Evolutionary conservation across 2,797 vertebrate genomes (phyloP).

Genomic region (Hippocampus kuda): DNA sequence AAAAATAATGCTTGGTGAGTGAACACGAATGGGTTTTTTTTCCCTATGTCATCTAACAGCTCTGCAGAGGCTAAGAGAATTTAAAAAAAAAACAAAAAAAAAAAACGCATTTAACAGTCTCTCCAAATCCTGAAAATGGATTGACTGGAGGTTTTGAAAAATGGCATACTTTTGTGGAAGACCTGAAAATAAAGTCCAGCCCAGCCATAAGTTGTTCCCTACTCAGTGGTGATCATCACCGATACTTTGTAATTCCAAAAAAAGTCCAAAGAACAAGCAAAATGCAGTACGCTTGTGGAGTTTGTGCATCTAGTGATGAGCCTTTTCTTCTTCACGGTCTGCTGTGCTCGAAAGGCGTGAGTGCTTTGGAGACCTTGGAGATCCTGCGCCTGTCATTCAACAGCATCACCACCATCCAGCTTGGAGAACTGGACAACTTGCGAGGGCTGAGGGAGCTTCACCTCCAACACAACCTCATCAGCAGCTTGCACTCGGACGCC

Average conservation of each 20-base stretch:
- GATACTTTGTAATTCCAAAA: background rate
- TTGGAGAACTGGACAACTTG: conserved; percentile 64
- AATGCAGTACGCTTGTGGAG: background rate
- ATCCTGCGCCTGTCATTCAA: conserved; percentile 75
- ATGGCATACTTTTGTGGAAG: too few species aligned
- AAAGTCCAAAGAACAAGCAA: background rate
- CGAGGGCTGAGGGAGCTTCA: conserved; percentile 66
- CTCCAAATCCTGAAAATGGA: too few species aligned
- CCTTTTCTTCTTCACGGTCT: conserved; percentile 2
- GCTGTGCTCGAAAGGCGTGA: conserved; percentile 45
- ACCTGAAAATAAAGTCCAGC: too few species aligned
- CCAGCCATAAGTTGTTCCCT: background rate
- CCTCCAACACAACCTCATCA: conserved; percentile 75
- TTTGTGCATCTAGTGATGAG: background rate
- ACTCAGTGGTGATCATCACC: background rate
- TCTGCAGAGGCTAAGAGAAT: too few species aligned
- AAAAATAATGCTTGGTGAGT: too few species aligned
- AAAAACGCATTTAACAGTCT: too few species aligned
- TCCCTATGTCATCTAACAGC: too few species aligned
- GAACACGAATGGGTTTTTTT: too few species aligned
- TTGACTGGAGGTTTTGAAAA: too few species aligned
- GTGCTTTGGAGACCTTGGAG: conserved; percentile 53
- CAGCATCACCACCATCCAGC: conserved; percentile 60
- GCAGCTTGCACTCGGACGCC: conserved; percentile 65
- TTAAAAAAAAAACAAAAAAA: too few species aligned